Evolutionary conservation across 2,113 vertebrate species (phyloP).

Genomic region (Urocynchramus pylzowi): DNA sequence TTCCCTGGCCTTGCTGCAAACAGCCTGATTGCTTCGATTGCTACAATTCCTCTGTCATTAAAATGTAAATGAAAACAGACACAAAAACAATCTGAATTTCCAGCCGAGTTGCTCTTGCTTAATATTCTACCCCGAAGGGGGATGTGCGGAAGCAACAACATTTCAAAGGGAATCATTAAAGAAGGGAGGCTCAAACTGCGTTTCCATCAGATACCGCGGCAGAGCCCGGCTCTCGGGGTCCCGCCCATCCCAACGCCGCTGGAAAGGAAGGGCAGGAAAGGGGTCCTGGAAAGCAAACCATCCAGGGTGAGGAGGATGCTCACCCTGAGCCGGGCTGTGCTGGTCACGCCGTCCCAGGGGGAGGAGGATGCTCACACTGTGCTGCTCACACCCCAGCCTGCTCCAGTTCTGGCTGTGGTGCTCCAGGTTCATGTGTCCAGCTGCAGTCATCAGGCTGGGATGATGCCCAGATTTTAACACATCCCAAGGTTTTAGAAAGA

Average conservation of each 20-base stretch:
- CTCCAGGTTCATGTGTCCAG: fast-evolving
- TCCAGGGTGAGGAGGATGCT: background rate
- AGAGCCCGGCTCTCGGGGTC: background rate
- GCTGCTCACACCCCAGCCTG: background rate
- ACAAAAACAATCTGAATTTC: conserved; percentile 70
- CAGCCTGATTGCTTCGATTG: background rate
- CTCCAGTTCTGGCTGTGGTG: background rate
- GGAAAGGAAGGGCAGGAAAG: background rate
- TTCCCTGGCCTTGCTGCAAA: background rate
- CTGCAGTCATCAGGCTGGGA: background rate
- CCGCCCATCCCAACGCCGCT: background rate
- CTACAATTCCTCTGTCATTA: conserved; percentile 36
- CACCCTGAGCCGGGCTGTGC: background rate
- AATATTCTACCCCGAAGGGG: conserved; percentile 67
- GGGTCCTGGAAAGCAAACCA: background rate
- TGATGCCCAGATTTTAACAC: background rate
- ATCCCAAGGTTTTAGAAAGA: background rate
- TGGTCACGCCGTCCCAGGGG: background rate
- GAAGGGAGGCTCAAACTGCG: conserved; percentile 48
- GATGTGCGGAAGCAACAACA: conserved; percentile 53
- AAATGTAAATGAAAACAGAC: conserved; percentile 71
- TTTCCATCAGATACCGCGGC: conserved; percentile 39
- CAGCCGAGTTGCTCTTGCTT: conserved; percentile 68
- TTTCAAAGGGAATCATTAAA: conserved; percentile 73
- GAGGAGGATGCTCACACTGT: background rate